phyloP scores from a whole-genome alignment of 2,113 vertebrate species.

The Oreotrochilus melanogaster region DNA sequence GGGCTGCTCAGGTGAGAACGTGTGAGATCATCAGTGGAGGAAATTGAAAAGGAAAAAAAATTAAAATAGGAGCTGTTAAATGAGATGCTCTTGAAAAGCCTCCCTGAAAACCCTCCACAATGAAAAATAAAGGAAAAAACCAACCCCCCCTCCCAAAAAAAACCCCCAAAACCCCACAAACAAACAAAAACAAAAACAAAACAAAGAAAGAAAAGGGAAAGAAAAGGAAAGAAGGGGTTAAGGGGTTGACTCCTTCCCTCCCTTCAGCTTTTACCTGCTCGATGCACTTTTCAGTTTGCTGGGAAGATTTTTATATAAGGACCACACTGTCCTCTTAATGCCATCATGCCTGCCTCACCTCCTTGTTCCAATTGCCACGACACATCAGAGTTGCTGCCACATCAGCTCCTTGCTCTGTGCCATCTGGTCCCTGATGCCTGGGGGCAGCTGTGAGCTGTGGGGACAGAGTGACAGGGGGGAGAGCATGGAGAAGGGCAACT shows the following conservation, averaged over 20 bases:
- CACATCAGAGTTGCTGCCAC: fast-evolving
- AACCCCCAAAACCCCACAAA: not conserved
- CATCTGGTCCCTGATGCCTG: fast-evolving
- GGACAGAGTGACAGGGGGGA: fast-evolving
- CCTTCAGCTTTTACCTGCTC: not conserved
- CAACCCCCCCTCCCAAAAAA: too few species aligned
- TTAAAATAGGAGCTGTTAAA: not conserved
- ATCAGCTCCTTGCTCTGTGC: not conserved
- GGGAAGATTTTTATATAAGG: not conserved
- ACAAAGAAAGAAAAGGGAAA: too few species aligned
- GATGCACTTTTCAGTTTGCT: not conserved
- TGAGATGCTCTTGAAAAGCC: not conserved
- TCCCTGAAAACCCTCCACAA: not conserved
- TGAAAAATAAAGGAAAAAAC: not conserved
- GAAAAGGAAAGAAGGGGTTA: too few species aligned
- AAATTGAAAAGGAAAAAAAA: not conserved
- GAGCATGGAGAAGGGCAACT: fast-evolving
- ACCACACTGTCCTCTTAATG: not conserved
- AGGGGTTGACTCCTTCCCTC: not conserved
- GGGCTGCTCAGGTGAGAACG: not conserved
- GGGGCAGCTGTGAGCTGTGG: fast-evolving
- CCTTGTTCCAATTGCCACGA: not conserved
- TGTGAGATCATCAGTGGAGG: not conserved
- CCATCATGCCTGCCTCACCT: not conserved
- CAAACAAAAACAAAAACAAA: too few species aligned